Evolutionary conservation across 2,113 vertebrate species (phyloP).

Genomic region (Pagrus major): DNA sequence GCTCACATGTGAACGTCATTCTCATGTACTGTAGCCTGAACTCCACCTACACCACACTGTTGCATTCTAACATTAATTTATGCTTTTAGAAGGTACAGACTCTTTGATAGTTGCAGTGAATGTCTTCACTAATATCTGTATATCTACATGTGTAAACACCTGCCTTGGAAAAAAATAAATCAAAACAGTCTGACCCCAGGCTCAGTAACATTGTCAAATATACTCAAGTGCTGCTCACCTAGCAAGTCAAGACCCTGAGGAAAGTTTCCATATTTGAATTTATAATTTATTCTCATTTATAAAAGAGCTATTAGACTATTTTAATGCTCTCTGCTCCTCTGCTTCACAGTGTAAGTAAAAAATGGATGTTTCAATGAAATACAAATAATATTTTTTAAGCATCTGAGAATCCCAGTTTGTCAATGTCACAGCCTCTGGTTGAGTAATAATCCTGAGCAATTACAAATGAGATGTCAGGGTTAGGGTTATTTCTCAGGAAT

Average conservation of each 20-base stretch:
- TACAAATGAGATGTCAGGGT: conserved; percentile 50
- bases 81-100: not conserved
- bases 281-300: conserved; percentile 42
- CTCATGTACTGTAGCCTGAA: not conserved
- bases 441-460: conserved; percentile 19
- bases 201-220: conserved; percentile 41
- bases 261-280: conserved; percentile 43
- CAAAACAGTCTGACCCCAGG: conserved; percentile 44
- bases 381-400: conserved; percentile 28
- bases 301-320: conserved; percentile 27
- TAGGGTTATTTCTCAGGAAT: no score
- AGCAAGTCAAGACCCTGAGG: conserved; percentile 38
- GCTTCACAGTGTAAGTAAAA: conserved; percentile 1
- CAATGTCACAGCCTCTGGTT: conserved; percentile 20
- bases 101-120: conserved; percentile 30
- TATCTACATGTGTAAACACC: conserved; percentile 48
- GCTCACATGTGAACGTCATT: conserved; percentile 7
- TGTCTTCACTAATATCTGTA: conserved; percentile 35
- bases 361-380: not conserved
- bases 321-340: conserved; percentile 2
- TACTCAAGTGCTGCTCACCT: conserved; percentile 26
- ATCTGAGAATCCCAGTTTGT: conserved; percentile 30
- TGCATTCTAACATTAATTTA: conserved; percentile 13
- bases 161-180: not conserved
- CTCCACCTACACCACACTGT: not conserved